phyloP scores from a whole-genome alignment of 2,797 vertebrate species.

The Paratrypauchen microcephalus region DNA sequence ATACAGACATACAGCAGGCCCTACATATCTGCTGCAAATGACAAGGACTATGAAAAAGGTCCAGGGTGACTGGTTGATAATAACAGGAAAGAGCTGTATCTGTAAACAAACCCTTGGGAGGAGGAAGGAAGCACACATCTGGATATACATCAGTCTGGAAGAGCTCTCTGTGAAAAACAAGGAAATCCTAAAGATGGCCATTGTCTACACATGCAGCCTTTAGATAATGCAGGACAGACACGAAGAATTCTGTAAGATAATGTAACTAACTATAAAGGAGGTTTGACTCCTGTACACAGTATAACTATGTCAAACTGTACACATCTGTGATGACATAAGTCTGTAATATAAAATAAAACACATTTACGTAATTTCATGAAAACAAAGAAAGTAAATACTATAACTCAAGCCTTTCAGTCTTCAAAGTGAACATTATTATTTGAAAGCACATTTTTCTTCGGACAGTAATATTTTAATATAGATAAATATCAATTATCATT shows the following conservation, averaged over 20 bases:
- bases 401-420: not conserved
- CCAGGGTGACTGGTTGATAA: constrained; percentile 23
- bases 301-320: not conserved
- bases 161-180: not conserved
- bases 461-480: not conserved
- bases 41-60: not conserved
- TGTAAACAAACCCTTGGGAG: constrained; percentile 35
- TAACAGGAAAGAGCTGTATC: constrained; percentile 51
- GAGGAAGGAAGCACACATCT: constrained; percentile 30
- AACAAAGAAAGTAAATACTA: not conserved
- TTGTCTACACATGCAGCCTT: not conserved
- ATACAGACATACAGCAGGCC: not conserved
- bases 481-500: not conserved
- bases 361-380: not conserved
- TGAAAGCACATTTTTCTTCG: not conserved
- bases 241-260: not conserved
- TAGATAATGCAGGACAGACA: not conserved
- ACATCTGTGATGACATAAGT: not conserved
- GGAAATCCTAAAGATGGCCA: constrained; percentile 9
- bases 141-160: not conserved
- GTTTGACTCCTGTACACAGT: not conserved
- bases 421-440: not conserved
- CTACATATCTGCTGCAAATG: not conserved
- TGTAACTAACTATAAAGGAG: not conserved
- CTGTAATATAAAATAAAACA: not conserved